Base-by-base conservation (phyloP, 2,888 invertebrate species). In the Cephalotes varians region DNA sequence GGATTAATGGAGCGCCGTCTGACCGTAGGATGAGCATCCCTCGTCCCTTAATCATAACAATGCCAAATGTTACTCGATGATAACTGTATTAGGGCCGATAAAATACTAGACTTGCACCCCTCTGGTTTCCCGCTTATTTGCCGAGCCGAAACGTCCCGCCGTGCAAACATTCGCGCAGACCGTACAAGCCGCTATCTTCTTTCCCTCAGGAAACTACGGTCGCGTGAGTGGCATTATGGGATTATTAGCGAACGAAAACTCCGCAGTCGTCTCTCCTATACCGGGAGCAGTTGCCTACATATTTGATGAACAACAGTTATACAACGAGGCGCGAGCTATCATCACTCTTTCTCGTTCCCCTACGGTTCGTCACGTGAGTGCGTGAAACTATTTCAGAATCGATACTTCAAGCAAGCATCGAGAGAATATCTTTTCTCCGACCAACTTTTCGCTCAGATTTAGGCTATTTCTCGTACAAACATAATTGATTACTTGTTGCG, bases 221-320 rank as follows among this genome's bases (percentile, higher is more conserved):
- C 74, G 64, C 77, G 80, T 72, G 71, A 73, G 76, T 74, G 82
- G 72, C 86, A 86, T 82, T 85, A 83, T 56, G 79, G 76, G 71
- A 88, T 88, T 85, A 87, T 85, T 85, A 85, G 85, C 83, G 47
- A 62, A 21, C 37, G 85, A 56, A 54, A 83, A 67, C 80, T 85
- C 76, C 71, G 71, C 82, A 82, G 82, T 86, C 86, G 83, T 85
- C 77, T 28, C 88, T 40, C 87, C 88, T 91, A 85, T 83, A 87
- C 85, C 85, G 87, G 85, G 73, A 87, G 85, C 90, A 90, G 90
- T 92, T 90, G 90, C 88, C 83, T 88, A 87, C 90, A 91, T 91
- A 90, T 92, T 92, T 90, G 89, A 92, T 91, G 91, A 90, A 88
- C 73, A 65, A 74, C 34, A 51, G 80, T 51, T 73, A 69, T 85